These are phyloP conservation scores for Acropora tenuis DNA, from an alignment of 64 coral and sea anemone genomes.

Conservation along the genomic window DNA sequence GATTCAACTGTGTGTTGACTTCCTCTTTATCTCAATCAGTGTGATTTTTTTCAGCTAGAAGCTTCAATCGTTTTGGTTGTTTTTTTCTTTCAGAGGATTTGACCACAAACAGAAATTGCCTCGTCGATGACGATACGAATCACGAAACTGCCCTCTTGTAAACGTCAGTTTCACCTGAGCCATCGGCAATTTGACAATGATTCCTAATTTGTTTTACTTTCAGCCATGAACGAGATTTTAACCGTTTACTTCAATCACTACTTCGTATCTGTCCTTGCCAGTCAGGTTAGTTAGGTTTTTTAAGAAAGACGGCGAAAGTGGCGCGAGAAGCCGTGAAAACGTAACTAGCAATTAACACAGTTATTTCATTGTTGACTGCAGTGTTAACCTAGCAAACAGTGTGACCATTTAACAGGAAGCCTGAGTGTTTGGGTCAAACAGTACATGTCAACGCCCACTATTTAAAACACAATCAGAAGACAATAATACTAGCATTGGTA, in stretches of 20 bases:
- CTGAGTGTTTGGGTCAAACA: neutral
- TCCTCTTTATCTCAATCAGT: neutral
- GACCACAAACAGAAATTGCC: slow-evolving; percentile 26
- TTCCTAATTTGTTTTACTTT: too few relatives aligned
- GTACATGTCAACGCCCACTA: neutral
- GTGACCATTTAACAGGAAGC: too few relatives aligned
- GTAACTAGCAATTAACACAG: neutral
- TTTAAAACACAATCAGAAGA: neutral
- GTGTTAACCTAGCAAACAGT: neutral
- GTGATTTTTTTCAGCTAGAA: neutral
- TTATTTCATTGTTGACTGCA: neutral
- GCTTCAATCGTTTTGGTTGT: neutral
- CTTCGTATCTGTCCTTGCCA: too few relatives aligned
- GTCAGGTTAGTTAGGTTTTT: too few relatives aligned
- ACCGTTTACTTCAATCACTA: too few relatives aligned
- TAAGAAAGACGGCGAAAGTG: too few relatives aligned
- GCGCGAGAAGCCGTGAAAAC: neutral
- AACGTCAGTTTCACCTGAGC: too few relatives aligned
- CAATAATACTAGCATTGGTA: slow-evolving; percentile 1
- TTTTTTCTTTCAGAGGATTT: neutral
- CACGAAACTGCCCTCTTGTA: neutral
- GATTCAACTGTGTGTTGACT: neutral
- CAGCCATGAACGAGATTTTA: too few relatives aligned
- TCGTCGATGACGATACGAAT: neutral
- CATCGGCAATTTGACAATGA: neutral